Percentiles rank a stretch among this genome's conserved stretches.
These are phyloP conservation scores for Synchiropus splendidus DNA, from an alignment of 2,113 vertebrate genomes.

Conservation along the genomic window DNA sequence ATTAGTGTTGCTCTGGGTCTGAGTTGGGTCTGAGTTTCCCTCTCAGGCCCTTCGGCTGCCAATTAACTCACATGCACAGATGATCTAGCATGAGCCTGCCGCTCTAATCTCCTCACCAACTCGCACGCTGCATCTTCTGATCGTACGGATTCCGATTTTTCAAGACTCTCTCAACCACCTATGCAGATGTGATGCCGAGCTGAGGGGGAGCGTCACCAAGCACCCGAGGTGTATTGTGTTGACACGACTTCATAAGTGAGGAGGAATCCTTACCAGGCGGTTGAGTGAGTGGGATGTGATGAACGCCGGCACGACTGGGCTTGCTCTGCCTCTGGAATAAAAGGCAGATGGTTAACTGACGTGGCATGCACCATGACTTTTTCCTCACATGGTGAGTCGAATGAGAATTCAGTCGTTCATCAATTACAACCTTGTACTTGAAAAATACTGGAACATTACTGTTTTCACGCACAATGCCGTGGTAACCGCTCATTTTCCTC, in stretches of 20 bases:
- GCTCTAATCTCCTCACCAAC: conserved; percentile 45
- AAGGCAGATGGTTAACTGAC: no score
- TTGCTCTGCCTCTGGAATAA: no score
- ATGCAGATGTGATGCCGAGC: conserved; percentile 12
- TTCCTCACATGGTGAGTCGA: no score
- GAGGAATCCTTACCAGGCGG: not conserved
- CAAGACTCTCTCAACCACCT: not conserved
- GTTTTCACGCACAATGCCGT: no score
- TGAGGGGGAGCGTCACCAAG: conserved; percentile 1
- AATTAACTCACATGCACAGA: conserved; percentile 56
- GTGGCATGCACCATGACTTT: no score
- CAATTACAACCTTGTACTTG: no score
- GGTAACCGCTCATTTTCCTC: no score
- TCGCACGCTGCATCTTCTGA: conserved; percentile 26
- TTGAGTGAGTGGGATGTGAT: no score
- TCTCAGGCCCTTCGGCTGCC: conserved; percentile 49
- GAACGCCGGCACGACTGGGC: no score
- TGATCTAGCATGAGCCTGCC: conserved; percentile 34
- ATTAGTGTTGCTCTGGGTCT: conserved; percentile 57
- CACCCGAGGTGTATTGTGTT: conserved; percentile 3
- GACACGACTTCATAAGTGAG: conserved; percentile 4
- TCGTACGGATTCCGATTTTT: conserved; percentile 25
- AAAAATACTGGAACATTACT: no score
- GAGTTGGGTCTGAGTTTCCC: conserved; percentile 52
- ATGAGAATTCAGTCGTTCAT: no score